Base-by-base conservation (phyloP, 2,888 invertebrate genomes). In the Pediacus dermestoides region DNA sequence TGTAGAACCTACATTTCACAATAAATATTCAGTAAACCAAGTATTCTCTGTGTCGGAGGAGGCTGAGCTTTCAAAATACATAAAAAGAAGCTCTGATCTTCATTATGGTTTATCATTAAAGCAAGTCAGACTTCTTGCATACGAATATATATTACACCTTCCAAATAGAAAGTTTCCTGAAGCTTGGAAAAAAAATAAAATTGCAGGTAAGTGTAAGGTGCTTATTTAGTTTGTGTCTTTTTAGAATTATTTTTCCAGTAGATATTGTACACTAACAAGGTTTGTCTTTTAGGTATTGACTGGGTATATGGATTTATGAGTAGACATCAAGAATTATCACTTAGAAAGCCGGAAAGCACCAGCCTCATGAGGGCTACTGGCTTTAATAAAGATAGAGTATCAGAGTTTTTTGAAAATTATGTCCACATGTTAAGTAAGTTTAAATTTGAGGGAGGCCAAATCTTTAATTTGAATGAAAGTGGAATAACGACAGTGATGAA, bases 261-360 rank as follows among this genome's bases (percentile, higher is more conserved):
- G n/a, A n/a, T n/a, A n/a, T n/a, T n/a, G n/a, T n/a, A n/a, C n/a
- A n/a, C n/a, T n/a, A n/a, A n/a, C n/a, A n/a, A n/a, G n/a, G 13
- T 7, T 16, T 18, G 16, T 11, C 16, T 32, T 11, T 10, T 9
- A 13, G n/a, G 40, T 1, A 35, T 51, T 25, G 28, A 34, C 9
- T 22, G 44, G 52, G 13, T 15, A 50, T 22, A 37, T 39, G n/a
- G 35, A 13, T 35, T 35, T 27, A 35, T 35, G 35, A 12, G 10
- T 16, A 25, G 41, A 35, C 31, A 36, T 32, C 16, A 21, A 4
- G 32, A 37, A 8, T 25, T 41, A 28, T 37, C 37, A 12, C 27
- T 56, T 1, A 28, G 53, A 30, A 56, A 51, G 30, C 53, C 55
- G n/a, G 56, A 57, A 48, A 49, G 48, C 26, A 55, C 50, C 4